Base-by-base conservation (phyloP, 2,888 invertebrate genomes). In the Microctonus aethiopoides region DNA sequence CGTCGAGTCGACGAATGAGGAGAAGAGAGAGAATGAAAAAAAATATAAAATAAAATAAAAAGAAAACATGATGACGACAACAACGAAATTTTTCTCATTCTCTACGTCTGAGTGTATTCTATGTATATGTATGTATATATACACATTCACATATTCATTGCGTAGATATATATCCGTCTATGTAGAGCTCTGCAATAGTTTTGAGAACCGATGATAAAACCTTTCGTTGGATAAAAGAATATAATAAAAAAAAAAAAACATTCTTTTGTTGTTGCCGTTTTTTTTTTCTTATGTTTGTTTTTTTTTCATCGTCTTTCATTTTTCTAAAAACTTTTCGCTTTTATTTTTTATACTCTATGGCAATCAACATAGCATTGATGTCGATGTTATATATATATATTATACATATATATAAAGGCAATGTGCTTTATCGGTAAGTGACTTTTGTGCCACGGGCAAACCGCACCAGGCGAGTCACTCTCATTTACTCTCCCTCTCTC, bases 341-440 rank as follows among this genome's bases (percentile, higher is more conserved):
- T 41, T 41, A 41, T 4, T n/a, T n/a, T 39, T 39, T n/a, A 39
- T n/a, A 39, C 39, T n/a, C 16, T 46, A 16, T 46, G 46, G 46
- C 46, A 46, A 46, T 46, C 24, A 62, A 41, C 26, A 41, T 46
- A 46, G 57, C 16, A 29, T 60, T 41, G 62, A 46, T 62, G 16
- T 26, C 29, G 26, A 16, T 22, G 34, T 29, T n/a, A n/a, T n/a
- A n/a, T n/a, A n/a, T n/a, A n/a, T n/a, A n/a, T n/a, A n/a, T n/a
- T n/a, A n/a, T n/a, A n/a, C n/a, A n/a, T n/a, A n/a, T n/a, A n/a
- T n/a, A 59, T 59, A 16, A 9, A 36, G 24, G 64, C 39, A 65
- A 63, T 65, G 56, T 54, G 54, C 54, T 36, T 65, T 65, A 65
- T 65, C 36, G 65, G 11, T 56, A 65, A 56, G 65, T 65, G 36